phyloP scores from a whole-genome alignment of 2,888 invertebrate species.

The Plusia festucae region DNA sequence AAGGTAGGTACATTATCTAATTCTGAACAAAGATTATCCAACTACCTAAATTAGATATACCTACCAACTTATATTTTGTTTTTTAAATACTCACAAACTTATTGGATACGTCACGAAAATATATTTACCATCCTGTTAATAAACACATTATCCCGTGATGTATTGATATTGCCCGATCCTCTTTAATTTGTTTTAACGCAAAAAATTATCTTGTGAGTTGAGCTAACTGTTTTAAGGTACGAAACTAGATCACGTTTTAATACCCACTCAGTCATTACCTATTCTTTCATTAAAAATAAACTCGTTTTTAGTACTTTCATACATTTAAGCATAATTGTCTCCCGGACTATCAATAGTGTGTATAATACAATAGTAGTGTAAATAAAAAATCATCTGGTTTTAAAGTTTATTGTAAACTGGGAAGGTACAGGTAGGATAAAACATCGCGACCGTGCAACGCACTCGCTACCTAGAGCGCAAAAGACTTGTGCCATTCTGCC shows the following conservation, averaged over 20 bases:
- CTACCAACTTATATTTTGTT: too few relatives aligned
- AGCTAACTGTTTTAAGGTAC: too few relatives aligned
- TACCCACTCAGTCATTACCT: not conserved
- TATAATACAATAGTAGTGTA: too few relatives aligned
- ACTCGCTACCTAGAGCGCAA: slow-evolving; percentile 56
- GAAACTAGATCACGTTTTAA: too few relatives aligned
- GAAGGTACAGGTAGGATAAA: too few relatives aligned
- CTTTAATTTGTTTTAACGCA: slow-evolving; percentile 20
- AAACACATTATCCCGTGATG: slow-evolving; percentile 34
- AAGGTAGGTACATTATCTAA: not conserved
- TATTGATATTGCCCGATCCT: slow-evolving; percentile 30
- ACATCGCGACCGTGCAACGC: slow-evolving; percentile 53
- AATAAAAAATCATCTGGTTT: not conserved
- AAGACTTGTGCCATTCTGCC: slow-evolving; percentile 33
- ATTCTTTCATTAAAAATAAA: not conserved
- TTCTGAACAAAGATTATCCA: not conserved
- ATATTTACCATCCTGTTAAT: slow-evolving; percentile 19
- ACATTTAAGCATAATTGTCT: too few relatives aligned
- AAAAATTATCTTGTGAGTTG: slow-evolving; percentile 21
- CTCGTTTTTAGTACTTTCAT: not conserved
- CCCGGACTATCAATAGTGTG: too few relatives aligned
- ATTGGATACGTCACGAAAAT: slow-evolving; percentile 16
- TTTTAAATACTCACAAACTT: slow-evolving; percentile 16
- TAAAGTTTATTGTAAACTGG: not conserved
- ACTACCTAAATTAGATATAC: too few relatives aligned